Evolutionary conservation across 2,888 invertebrate genomes (phyloP).

Genomic region (Dicranocentrus wangi): DNA sequence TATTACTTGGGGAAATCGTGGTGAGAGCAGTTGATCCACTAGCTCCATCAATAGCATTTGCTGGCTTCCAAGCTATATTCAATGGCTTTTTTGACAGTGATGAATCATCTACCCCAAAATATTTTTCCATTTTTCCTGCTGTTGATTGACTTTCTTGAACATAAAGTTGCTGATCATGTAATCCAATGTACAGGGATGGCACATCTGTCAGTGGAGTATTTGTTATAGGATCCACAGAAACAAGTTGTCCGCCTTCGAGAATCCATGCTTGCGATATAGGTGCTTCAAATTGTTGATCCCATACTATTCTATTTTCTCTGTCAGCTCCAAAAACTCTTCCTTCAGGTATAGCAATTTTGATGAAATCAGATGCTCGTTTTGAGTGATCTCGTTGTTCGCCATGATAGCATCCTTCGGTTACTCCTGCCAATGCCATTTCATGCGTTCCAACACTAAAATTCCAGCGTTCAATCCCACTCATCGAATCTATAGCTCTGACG

Average conservation of each 20-base stretch:
- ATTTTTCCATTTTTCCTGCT: constrained; percentile 63
- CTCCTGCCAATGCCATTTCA: constrained; percentile 78
- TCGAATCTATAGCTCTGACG: constrained; percentile 91
- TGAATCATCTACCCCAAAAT: constrained; percentile 47
- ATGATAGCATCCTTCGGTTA: constrained; percentile 69
- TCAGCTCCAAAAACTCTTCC: constrained; percentile 82
- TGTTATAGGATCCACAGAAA: constrained; percentile 84
- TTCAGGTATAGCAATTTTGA: constrained; percentile 83
- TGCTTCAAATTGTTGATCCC: constrained; percentile 85
- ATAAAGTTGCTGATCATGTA: constrained; percentile 83
- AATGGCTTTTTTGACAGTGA: constrained; percentile 20
- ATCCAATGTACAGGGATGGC: constrained; percentile 88
- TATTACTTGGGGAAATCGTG: constrained; percentile 34
- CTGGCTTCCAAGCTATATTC: constrained; percentile 69
- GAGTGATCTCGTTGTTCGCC: constrained; percentile 33
- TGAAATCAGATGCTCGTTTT: constrained; percentile 76
- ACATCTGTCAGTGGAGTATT: constrained; percentile 74
- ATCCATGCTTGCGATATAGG: constrained; percentile 93
- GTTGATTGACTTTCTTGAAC: constrained; percentile 72
- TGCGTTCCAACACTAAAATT: constrained; percentile 96
- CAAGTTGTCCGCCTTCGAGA: constrained; percentile 81
- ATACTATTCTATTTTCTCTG: constrained; percentile 79
- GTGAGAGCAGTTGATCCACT: constrained; percentile 54
- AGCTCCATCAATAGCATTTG: constrained; percentile 40
- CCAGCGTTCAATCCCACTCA: constrained; percentile 92